Conservation (phyloP, 2,797 vertebrate genomes). For the Lutjanus campechanus region DNA sequence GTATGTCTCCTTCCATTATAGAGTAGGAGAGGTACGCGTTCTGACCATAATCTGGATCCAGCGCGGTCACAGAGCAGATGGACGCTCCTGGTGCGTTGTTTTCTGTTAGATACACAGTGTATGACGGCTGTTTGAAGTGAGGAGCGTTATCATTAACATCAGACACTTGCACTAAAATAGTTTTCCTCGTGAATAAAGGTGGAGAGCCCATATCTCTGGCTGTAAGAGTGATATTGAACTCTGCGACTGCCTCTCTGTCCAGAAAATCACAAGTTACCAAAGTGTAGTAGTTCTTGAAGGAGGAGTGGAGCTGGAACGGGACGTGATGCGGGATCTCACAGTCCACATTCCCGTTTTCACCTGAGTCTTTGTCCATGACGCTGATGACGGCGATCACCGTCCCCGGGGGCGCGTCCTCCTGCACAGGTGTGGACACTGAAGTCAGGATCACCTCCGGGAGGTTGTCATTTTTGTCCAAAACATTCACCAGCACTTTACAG, state of each 20-base stretch:
- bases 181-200: conserved; percentile 85
- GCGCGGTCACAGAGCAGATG: conserved; percentile 89
- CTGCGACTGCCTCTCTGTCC: conserved; percentile 86
- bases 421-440: conserved; percentile 91
- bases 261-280: conserved; percentile 89
- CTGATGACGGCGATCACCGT: conserved; percentile 93
- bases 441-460: conserved; percentile 91
- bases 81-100: conserved; percentile 93
- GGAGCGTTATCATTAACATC: conserved; percentile 93
- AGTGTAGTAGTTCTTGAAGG: conserved; percentile 93
- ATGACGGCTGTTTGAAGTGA: conserved; percentile 89
- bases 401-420: conserved; percentile 90
- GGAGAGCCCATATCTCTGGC: conserved; percentile 90
- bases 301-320: conserved; percentile 91
- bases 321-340: conserved; percentile 86
- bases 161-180: conserved; percentile 87
- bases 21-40: conserved; percentile 93
- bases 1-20: conserved; percentile 86
- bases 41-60: conserved; percentile 89
- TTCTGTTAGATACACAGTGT: conserved; percentile 91
- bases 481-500: conserved; percentile 91
- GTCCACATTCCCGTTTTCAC: conserved; percentile 90
- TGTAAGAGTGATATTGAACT: conserved; percentile 90
- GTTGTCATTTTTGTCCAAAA: conserved; percentile 93
- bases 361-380: conserved; percentile 91